Evolutionary conservation across 2,888 invertebrate genomes (phyloP).

Genomic region (Napeogenes sylphis): DNA sequence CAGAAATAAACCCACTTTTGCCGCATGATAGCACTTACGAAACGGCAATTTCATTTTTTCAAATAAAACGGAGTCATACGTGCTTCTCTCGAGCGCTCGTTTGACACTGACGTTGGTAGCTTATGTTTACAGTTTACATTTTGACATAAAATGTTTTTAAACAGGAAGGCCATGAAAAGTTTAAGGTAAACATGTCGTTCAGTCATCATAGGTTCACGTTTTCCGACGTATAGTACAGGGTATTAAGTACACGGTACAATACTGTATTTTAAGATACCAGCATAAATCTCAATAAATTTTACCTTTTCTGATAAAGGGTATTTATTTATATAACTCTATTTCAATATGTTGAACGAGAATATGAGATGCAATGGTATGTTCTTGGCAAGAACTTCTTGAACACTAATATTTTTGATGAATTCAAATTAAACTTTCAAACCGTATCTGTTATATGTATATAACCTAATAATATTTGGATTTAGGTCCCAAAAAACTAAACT

Average conservation of each 20-base stretch:
- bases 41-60: constrained; percentile 61
- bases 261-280: background rate
- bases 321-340: too few species aligned
- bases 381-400: too few species aligned
- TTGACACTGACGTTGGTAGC: constrained; percentile 31
- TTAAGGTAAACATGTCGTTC: constrained; percentile 79
- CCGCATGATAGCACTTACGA: constrained; percentile 62
- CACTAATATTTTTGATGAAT: too few species aligned
- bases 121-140: constrained; percentile 35
- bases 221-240: background rate
- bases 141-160: constrained; percentile 50
- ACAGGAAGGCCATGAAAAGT: constrained; percentile 48
- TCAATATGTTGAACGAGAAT: too few species aligned
- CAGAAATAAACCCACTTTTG: constrained; percentile 52
- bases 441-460: too few species aligned
- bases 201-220: constrained; percentile 41
- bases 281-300: background rate
- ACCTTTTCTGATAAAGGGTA: too few species aligned
- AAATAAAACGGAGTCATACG: constrained; percentile 34
- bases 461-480: too few species aligned
- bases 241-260: background rate
- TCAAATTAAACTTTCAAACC: too few species aligned
- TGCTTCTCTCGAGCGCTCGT: constrained; percentile 31
- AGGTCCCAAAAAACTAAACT: too few species aligned
- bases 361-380: too few species aligned